phyloP scores from a whole-genome alignment of 2,888 invertebrate genomes.

The Heliconius ethilla region DNA sequence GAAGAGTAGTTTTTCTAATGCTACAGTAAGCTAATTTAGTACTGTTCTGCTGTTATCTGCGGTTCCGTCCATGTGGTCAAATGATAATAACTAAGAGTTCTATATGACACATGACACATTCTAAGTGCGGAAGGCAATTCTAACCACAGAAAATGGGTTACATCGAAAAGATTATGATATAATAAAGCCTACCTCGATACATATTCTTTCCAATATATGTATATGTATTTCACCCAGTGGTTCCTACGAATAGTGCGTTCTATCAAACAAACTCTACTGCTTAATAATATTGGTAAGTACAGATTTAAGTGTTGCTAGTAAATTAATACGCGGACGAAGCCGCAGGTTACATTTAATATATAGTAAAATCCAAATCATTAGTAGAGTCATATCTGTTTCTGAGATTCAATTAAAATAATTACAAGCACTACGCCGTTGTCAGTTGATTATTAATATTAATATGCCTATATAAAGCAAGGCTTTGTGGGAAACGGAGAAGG shows the following conservation, averaged over 20 bases:
- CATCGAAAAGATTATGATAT: too few species aligned
- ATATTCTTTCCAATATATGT: too few species aligned
- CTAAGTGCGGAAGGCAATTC: too few species aligned
- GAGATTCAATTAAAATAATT: conserved; percentile 19
- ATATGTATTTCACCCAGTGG: neutral
- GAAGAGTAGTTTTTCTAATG: too few species aligned
- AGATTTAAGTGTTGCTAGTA: neutral
- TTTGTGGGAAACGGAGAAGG: conserved; percentile 18
- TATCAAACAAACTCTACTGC: neutral
- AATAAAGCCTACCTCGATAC: too few species aligned
- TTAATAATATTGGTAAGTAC: neutral
- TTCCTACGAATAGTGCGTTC: neutral
- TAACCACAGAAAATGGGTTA: too few species aligned
- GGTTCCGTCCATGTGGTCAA: too few species aligned
- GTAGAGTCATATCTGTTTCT: neutral
- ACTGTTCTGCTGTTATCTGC: too few species aligned
- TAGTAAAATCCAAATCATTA: neutral
- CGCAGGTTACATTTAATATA: neutral
- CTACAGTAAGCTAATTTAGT: too few species aligned
- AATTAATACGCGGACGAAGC: neutral
- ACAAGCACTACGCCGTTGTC: neutral
- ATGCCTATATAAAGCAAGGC: neutral
- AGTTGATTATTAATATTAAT: neutral
- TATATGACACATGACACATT: too few species aligned
- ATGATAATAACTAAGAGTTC: too few species aligned